Evolutionary conservation across 30 jellyfish, hydroid and myxozoan species (phyloP), one percentile per base, ranked within the genome.

Genomic region (Aurelia coerulea): DNA sequence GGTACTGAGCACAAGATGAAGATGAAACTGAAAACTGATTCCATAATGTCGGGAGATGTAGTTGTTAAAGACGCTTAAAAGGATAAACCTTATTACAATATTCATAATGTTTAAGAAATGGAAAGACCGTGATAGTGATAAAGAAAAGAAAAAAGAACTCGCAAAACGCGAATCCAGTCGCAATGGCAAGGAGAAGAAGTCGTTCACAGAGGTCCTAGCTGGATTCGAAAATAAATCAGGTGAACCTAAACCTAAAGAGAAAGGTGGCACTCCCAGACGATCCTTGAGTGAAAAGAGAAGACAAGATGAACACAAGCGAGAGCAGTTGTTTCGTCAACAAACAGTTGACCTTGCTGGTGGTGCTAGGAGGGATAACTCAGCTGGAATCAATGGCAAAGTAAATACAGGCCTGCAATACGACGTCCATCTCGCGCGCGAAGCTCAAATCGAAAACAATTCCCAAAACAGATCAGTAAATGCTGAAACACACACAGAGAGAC

Each of bases 151-250:
- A 73, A 79, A 88, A 29, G 83, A 79, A 6, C 80, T 51, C 16
- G 83, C 69, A 65, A 88, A 88, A 42, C 87, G 83, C 4, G 86
- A 79, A 9, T 83, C 76, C 23, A 87, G 35, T 37, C 85, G 89
- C 17, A 62, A 62, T 50, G 81, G 76, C 52, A 88, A 88, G 46
- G 96, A 88, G 77, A 88, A 88, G 68, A 88, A 78, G 77, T 56
- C 91, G 18, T 79, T 88, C 85, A 67, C 86, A 17, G 96, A 88
- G 51, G 90, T 88, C 64, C 69, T 88, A 35, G 96, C 96, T 29
- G 90, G 91, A 37, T 79, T 67, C 63, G 96, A 88, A 64, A 84
- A 84, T 49, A 84, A 34, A 18, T 49, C 84, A 7, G 32, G 23
- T 33, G 59, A 63, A 37, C 73, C 60, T 11, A 74, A 53, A 35